Conservation (phyloP, 2,113 vertebrate genomes). For the Phoenicopterus ruber region DNA sequence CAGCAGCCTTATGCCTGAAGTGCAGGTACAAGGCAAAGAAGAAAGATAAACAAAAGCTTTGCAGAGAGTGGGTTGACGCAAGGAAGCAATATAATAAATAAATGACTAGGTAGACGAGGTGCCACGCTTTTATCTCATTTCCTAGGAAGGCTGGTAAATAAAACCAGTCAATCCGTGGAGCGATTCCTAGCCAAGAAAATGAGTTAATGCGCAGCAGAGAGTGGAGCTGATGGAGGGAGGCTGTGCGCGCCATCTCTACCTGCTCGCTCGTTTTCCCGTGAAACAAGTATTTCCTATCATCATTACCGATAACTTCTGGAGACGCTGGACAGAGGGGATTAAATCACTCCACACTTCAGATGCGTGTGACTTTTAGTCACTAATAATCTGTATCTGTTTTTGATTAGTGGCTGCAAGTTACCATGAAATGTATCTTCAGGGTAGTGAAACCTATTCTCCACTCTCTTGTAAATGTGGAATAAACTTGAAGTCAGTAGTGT, state of each 20-base stretch:
- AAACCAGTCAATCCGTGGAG: not conserved
- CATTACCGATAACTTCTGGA: not conserved
- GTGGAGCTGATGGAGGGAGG: not conserved
- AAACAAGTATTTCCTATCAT: not conserved
- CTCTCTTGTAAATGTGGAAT: not conserved
- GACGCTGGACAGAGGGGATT: not conserved
- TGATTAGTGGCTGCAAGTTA: not conserved
- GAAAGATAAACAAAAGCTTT: not conserved
- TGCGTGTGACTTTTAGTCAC: not conserved
- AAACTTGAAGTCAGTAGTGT: not conserved
- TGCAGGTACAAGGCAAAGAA: not conserved
- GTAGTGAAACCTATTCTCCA: not conserved
- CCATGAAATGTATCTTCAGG: not conserved
- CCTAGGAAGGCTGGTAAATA: not conserved
- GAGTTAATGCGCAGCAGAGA: not conserved
- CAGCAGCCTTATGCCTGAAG: not conserved
- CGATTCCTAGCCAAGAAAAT: not conserved
- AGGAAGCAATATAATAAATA: not conserved
- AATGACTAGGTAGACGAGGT: not conserved
- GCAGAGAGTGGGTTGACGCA: not conserved
- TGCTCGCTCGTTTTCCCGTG: rapidly evolving
- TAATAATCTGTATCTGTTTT: not conserved
- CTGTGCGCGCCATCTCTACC: not conserved
- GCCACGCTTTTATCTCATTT: not conserved
- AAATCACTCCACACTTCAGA: not conserved